Conservation (phyloP, 2,888 invertebrate species). For the Leptura quadrifasciata region DNA sequence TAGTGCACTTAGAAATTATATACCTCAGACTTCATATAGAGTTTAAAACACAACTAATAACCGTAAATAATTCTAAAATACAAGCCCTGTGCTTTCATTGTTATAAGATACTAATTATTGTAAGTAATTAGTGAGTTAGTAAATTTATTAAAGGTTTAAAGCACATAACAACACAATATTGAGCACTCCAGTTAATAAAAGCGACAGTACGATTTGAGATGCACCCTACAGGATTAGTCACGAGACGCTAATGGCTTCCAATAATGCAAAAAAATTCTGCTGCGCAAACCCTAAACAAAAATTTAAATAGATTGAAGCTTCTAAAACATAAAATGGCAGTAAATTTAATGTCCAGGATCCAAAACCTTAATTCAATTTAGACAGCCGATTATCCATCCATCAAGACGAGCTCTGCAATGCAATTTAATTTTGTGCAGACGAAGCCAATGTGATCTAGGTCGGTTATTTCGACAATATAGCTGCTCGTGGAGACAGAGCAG, state of each 20-base stretch:
- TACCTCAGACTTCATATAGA: too few relatives aligned
- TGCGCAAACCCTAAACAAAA: not conserved
- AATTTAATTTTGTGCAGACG: slow-evolving; percentile 20
- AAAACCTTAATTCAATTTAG: slow-evolving; percentile 19
- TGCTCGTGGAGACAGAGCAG: not conserved
- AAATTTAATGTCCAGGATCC: slow-evolving; percentile 14
- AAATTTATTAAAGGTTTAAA: too few relatives aligned
- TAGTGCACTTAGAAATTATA: too few relatives aligned
- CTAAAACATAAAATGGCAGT: not conserved
- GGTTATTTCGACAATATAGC: slow-evolving; percentile 12
- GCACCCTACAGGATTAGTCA: too few relatives aligned
- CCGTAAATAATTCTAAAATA: too few relatives aligned
- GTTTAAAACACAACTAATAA: too few relatives aligned
- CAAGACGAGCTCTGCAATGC: slow-evolving; percentile 10
- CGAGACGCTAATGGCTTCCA: not conserved
- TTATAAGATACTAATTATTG: too few relatives aligned
- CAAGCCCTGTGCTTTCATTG: too few relatives aligned
- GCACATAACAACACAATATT: too few relatives aligned
- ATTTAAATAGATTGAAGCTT: slow-evolving; percentile 1
- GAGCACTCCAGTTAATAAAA: too few relatives aligned
- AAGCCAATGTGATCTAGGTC: not conserved
- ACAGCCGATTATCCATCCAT: slow-evolving; percentile 19
- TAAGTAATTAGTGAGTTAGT: too few relatives aligned
- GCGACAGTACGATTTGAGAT: too few relatives aligned
- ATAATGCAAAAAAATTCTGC: not conserved